Conservation (phyloP, 2,113 vertebrate genomes). For the Rhinoptilus africanus region DNA sequence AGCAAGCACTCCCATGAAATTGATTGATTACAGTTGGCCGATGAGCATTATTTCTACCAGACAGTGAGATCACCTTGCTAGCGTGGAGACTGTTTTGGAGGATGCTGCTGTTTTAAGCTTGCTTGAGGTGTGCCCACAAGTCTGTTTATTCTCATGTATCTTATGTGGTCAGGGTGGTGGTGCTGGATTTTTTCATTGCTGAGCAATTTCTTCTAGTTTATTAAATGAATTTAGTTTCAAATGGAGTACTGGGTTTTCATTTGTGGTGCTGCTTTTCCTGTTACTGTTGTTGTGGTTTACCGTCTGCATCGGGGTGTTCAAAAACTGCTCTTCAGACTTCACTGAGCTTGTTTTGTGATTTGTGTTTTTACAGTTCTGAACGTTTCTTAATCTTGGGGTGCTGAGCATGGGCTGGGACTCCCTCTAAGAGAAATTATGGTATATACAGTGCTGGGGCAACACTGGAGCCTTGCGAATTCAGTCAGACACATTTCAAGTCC, state of each 20-base stretch:
- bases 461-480: not conserved
- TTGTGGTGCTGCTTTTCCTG: conserved; percentile 74
- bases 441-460: not conserved
- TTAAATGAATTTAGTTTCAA: conserved; percentile 55
- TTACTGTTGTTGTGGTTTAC: conserved; percentile 72
- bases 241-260: conserved; percentile 54
- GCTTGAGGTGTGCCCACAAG: conserved; percentile 40
- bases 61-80: conserved; percentile 28
- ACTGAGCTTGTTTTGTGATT: conserved; percentile 19
- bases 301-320: conserved; percentile 46
- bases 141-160: conserved; percentile 51
- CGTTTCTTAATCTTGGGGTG: not conserved
- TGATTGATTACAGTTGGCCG: conserved; percentile 23
- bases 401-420: not conserved
- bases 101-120: conserved; percentile 4
- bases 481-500: not conserved
- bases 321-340: conserved; percentile 47
- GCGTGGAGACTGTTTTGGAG: conserved; percentile 14
- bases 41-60: conserved; percentile 22
- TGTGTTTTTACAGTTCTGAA: not conserved
- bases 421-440: not conserved
- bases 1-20: conserved; percentile 4
- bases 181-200: conserved; percentile 52
- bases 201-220: conserved; percentile 61
- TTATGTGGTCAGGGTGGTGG: conserved; percentile 49